Evolutionary conservation across 1,140 invertebrate genomes (phyloP), one percentile per base, ranked within the genome.

Genomic region (Leptonema lineaticorne): DNA sequence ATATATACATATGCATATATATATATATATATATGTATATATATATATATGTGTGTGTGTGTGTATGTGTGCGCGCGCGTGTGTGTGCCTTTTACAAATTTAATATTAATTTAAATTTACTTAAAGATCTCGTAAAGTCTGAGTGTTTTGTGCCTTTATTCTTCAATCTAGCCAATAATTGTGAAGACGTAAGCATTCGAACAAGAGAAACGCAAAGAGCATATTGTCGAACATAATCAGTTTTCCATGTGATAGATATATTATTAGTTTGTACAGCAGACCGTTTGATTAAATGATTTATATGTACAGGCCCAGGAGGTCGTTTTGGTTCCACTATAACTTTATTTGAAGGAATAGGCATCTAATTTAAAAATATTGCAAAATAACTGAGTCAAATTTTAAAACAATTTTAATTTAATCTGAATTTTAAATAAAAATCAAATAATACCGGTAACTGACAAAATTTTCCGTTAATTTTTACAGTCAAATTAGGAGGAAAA

Each of bases 301-400:
- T 93, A 78, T 97, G 95, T 0, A 98, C 91, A 11, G 95, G 95
- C 48, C 92, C 83, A 14, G 94, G 92, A 29, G 94, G 94, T 64
- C 95, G 84, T 81, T 96, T 96, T 33, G 94, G 90, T 80, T 97
- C 95, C 30, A 94, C 91, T 69, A 93, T 93, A 9, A 92, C 92
- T 81, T 95, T 95, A 79, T 94, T 96, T 69, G 93, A 96, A 50
- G 94, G 94, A 79, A 97, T 93, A 46, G 93, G 92, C 85, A 94
- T 95, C 92, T 94, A 77, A 63, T 78, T 71, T 59, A 26, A 46
- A 69, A 28, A 20, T 63, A 53, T 56, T 27, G 2, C 20, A 30
- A 2, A 4, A 16, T 22, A 9, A 18, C 5, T 9, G 11, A 8
- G 9, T 16, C n/a, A 33, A 18, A 18, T 59, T 20, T 53, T 16